phyloP scores from a whole-genome alignment of 2,113 vertebrate genomes.

The Rana temporaria region DNA sequence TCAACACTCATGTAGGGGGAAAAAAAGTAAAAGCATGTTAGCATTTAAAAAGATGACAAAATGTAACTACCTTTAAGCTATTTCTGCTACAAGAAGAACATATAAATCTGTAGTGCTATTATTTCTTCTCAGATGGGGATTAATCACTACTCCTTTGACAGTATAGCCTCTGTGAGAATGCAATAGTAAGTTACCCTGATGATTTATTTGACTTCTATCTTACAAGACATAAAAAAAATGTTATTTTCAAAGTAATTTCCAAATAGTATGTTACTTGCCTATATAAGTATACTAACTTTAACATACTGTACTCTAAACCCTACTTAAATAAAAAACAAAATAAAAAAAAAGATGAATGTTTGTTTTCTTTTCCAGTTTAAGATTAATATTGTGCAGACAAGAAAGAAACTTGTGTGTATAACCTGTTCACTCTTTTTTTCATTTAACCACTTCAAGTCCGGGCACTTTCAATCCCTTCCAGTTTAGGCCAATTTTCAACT shows the following conservation, averaged over 20 bases:
- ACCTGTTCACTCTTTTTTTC: no score
- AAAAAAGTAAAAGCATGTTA: slow-evolving; percentile 36
- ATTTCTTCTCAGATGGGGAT: slow-evolving; percentile 40
- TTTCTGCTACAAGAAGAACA: slow-evolving; percentile 45
- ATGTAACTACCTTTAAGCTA: slow-evolving; percentile 47
- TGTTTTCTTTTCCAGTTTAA: no score
- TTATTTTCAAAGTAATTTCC: slow-evolving; percentile 30
- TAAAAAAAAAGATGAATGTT: no score
- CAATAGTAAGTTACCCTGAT: slow-evolving; percentile 43
- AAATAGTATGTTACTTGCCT: slow-evolving; percentile 18
- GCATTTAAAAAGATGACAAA: slow-evolving; percentile 36
- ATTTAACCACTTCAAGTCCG: no score
- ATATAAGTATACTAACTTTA: slow-evolving; percentile 15
- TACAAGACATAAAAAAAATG: slow-evolving; percentile 32
- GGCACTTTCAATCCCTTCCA: no score
- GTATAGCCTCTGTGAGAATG: slow-evolving; percentile 50
- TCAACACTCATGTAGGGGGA: not conserved
- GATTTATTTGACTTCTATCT: slow-evolving; percentile 49
- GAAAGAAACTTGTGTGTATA: no score
- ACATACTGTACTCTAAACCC: not conserved
- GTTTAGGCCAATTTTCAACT: no score
- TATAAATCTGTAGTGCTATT: slow-evolving; percentile 43
- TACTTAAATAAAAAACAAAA: no score
- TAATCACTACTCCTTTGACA: slow-evolving; percentile 52
- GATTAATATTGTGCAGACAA: no score